Base-by-base conservation (phyloP, 1,140 invertebrate species). In the Sarcophaga bullata region DNA sequence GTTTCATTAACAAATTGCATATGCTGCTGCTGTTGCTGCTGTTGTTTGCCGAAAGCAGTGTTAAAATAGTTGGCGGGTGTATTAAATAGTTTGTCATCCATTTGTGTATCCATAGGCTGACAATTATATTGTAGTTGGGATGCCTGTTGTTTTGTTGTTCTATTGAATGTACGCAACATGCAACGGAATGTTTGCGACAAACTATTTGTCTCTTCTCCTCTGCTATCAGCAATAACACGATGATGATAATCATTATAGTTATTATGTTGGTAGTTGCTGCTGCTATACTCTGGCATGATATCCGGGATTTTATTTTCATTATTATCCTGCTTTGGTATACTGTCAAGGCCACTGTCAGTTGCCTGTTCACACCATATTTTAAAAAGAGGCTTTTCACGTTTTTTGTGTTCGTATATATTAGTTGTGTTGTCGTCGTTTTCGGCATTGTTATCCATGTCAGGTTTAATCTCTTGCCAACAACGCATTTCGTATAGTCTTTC, bases 131-230 rank as follows among this genome's bases (percentile, higher is more conserved):
- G 81, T n/a, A 80, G 68, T 82, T 83, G 78, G 10, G 37, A 19
- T 37, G 46, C 48, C 11, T 75, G 81, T 54, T 76, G 13, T 86
- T 87, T 78, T 81, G 85, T 37, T 37, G 25, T 37, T 37, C 81
- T 62, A 82, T 87, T 83, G 85, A 86, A 84, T 81, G 84, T 82
- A 46, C 86, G 84, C 58, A 85, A 83, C 78, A 84, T 84, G 73
- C 88, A 89, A 62, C 86, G 88, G 87, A 89, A 89, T 86, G 86
- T 84, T 84, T 86, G 78, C 80, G 49, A n/a, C 48, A 78, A 50
- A 68, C 10, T 17, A 52, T 52, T 78, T n/a, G 47, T 25, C 19
- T 9, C 5, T 1, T 17, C 19, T 7, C 62, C 62, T 7, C 17
- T 25, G 4, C 10, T 11, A n/a, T 25, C 75, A 19, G 8, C 11